Percentiles rank a stretch among this genome's conserved stretches.
Conservation (phyloP, 2,113 vertebrate species). For the Isurus oxyrinchus region DNA sequence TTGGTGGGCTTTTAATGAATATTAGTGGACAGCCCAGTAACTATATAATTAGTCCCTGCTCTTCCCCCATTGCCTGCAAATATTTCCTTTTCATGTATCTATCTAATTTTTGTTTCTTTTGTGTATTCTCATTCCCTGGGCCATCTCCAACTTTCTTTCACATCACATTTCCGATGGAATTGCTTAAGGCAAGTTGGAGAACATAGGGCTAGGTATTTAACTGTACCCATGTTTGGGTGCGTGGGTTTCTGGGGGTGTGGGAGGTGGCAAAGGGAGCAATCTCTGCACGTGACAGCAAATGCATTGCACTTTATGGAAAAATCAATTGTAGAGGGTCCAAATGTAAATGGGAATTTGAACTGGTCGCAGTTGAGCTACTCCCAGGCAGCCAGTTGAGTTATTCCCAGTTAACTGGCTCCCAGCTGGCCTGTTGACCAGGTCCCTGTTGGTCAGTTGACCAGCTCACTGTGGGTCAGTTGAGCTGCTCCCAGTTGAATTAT, state of each 20-base stretch:
- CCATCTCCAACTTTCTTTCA: not conserved
- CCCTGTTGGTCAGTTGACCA: too few relatives aligned
- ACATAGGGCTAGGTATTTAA: not conserved
- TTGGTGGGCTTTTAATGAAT: too few relatives aligned
- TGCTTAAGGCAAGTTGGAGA: not conserved
- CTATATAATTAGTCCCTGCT: not conserved
- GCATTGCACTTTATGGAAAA: too few relatives aligned
- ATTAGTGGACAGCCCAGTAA: not conserved
- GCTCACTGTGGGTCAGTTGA: too few relatives aligned
- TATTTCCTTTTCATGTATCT: not conserved
- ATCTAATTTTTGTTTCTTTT: not conserved
- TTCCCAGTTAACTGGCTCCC: too few relatives aligned
- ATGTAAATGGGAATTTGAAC: too few relatives aligned
- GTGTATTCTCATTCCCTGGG: not conserved
- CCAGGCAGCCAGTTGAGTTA: too few relatives aligned
- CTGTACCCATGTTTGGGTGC: not conserved
- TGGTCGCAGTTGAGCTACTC: too few relatives aligned
- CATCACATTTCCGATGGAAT: not conserved
- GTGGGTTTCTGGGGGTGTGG: not conserved
- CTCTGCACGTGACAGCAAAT: not conserved
- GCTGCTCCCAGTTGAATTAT: too few relatives aligned
- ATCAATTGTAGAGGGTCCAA: too few relatives aligned
- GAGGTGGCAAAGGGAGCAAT: not conserved
- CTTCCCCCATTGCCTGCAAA: not conserved
- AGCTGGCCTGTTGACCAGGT: too few relatives aligned